phyloP scores from a whole-genome alignment of 2,888 invertebrate species.

The Hyposoter didymator region DNA sequence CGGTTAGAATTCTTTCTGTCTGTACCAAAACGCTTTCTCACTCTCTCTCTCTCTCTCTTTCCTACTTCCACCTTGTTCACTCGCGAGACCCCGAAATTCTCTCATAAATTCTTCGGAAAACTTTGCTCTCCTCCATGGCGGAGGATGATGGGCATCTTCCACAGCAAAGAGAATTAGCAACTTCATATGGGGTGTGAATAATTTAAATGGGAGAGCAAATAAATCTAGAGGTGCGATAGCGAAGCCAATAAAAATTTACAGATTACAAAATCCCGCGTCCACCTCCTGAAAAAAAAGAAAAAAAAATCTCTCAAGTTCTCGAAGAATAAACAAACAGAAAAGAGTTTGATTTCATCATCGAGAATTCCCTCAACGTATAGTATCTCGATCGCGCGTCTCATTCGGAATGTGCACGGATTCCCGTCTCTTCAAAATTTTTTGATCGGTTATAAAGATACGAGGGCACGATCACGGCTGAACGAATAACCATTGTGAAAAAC shows the following conservation, averaged over 20 bases:
- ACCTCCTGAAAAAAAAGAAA: too few relatives aligned
- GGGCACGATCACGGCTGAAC: constrained; percentile 49
- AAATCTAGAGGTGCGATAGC: constrained; percentile 55
- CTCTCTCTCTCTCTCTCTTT: constrained; percentile 29
- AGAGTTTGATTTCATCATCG: constrained; percentile 40
- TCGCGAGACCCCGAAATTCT: constrained; percentile 46
- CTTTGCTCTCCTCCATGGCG: constrained; percentile 43
- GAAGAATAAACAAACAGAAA: constrained; percentile 5
- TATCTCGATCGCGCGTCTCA: constrained; percentile 11
- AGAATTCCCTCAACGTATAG: background rate
- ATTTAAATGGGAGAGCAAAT: constrained; percentile 51
- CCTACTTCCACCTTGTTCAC: background rate
- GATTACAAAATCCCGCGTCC: constrained; percentile 32
- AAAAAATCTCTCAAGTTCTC: constrained; percentile 11
- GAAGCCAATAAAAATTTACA: constrained; percentile 45
- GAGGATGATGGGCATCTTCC: constrained; percentile 1
- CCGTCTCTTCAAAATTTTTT: constrained; percentile 53
- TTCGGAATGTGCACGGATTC: constrained; percentile 44
- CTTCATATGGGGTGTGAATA: constrained; percentile 64
- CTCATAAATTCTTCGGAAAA: constrained; percentile 66
- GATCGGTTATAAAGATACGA: constrained; percentile 63
- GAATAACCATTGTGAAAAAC: constrained; percentile 57
- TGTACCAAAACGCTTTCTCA: constrained; percentile 31
- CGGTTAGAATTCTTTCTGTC: constrained; percentile 59
- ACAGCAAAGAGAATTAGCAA: constrained; percentile 59